These are phyloP conservation scores for Syngnathus scovelli DNA, from an alignment of 2,113 vertebrate genomes.

Conservation along the genomic window DNA sequence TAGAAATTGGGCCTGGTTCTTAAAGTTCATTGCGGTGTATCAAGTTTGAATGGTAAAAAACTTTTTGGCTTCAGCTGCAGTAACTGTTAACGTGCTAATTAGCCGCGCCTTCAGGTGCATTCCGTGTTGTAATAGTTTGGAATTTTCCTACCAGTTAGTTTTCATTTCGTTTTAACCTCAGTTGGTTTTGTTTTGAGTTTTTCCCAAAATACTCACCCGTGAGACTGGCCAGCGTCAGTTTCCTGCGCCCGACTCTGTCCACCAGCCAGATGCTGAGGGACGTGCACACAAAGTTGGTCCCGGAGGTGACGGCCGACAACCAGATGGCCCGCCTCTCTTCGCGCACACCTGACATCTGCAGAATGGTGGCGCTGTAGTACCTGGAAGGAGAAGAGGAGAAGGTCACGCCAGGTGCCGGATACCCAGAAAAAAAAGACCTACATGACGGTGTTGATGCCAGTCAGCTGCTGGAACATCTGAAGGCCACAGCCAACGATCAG, in stretches of 20 bases:
- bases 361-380: slow-evolving; percentile 98
- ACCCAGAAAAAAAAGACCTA: slow-evolving; percentile 64
- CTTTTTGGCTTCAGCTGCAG: neutral
- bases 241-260: slow-evolving; percentile 87
- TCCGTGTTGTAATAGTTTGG: neutral
- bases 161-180: neutral
- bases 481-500: slow-evolving; percentile 90
- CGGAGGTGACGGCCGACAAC: slow-evolving; percentile 86
- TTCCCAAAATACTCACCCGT: slow-evolving; percentile 65
- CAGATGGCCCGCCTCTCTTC: slow-evolving; percentile 90
- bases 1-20: neutral
- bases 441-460: slow-evolving; percentile 99
- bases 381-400: slow-evolving; percentile 46
- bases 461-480: slow-evolving; percentile 97
- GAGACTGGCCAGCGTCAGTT: slow-evolving; percentile 87
- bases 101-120: neutral
- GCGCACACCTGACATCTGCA: slow-evolving; percentile 95
- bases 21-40: neutral
- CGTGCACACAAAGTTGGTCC: slow-evolving; percentile 94
- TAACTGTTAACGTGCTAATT: neutral
- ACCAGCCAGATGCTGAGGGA: slow-evolving; percentile 92
- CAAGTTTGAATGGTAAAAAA: neutral
- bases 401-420: neutral
- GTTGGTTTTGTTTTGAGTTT: neutral
- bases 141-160: no score